These are phyloP conservation scores for Microcebus lehilahytsara DNA, from an alignment of 2,113 vertebrate genomes.

Conservation along the genomic window DNA sequence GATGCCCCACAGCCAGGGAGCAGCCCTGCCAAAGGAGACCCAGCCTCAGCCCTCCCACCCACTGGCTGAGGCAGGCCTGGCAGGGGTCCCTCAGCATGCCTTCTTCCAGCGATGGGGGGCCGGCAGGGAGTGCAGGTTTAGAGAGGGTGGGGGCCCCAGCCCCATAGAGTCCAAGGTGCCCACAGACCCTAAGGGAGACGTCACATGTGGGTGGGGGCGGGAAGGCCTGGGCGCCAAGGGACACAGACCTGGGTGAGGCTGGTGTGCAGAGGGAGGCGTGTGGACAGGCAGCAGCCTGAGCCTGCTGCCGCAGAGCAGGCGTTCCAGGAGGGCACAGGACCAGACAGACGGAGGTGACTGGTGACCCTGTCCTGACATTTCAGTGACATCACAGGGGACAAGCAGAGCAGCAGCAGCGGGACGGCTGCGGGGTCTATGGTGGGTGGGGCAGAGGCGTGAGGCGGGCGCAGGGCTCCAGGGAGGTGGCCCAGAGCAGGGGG, in stretches of 20 bases:
- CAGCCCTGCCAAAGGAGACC: no score
- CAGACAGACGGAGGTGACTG: neutral
- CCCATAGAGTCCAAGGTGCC: neutral
- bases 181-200: neutral
- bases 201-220: no score
- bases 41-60: neutral
- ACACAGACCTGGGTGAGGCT: neutral
- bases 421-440: neutral
- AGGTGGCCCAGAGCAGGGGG: neutral
- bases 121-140: neutral
- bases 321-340: neutral
- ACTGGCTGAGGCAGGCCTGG: neutral
- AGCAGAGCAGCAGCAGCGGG: neutral
- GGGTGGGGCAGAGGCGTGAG: neutral
- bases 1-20: neutral
- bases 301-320: accelerated
- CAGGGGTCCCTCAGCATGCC: no score
- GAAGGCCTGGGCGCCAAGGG: neutral
- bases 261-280: no score
- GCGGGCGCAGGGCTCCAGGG: neutral
- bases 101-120: neutral
- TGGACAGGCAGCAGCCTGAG: neutral
- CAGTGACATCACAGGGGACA: neutral
- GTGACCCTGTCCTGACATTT: neutral
- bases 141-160: neutral